Conservation (phyloP, 2,797 vertebrate genomes). For the Peromyscus attwateri region DNA sequence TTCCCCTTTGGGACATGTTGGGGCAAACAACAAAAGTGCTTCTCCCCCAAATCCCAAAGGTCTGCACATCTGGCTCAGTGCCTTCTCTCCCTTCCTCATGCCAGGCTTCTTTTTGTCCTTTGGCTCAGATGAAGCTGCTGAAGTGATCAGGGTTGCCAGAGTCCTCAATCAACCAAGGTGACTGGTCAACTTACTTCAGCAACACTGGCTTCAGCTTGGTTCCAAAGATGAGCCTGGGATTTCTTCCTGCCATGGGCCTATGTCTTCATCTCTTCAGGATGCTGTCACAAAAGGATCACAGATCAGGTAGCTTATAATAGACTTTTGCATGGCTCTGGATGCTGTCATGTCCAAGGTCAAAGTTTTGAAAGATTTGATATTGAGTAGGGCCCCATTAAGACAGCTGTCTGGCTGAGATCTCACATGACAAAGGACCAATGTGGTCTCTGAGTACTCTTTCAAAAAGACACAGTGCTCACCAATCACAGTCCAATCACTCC, state of each 20-base stretch:
- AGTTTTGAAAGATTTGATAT: neutral
- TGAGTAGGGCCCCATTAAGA: too few relatives aligned
- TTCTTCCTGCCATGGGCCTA: neutral
- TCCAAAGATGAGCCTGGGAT: neutral
- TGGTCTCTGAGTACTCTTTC: neutral
- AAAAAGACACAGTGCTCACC: neutral
- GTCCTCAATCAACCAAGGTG: neutral
- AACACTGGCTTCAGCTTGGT: neutral
- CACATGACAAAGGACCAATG: neutral
- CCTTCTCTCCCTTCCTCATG: neutral
- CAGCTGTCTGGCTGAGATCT: neutral
- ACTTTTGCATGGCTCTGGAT: neutral
- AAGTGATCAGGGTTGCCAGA: too few relatives aligned
- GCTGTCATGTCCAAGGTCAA: neutral
- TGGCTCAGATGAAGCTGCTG: neutral
- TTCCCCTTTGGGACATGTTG: too few relatives aligned
- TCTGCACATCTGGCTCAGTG: neutral
- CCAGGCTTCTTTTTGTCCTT: neutral
- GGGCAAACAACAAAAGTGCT: neutral
- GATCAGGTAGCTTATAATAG: neutral
- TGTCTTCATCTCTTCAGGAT: neutral
- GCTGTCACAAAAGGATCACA: neutral
- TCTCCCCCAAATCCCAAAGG: neutral
- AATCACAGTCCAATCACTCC: too few relatives aligned
- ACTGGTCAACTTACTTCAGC: neutral